A percentile compares a stretch with the other conserved stretches of the same genome.
Evolutionary conservation across 2,113 vertebrate species (phyloP).

Genomic region (Monopterus albus): DNA sequence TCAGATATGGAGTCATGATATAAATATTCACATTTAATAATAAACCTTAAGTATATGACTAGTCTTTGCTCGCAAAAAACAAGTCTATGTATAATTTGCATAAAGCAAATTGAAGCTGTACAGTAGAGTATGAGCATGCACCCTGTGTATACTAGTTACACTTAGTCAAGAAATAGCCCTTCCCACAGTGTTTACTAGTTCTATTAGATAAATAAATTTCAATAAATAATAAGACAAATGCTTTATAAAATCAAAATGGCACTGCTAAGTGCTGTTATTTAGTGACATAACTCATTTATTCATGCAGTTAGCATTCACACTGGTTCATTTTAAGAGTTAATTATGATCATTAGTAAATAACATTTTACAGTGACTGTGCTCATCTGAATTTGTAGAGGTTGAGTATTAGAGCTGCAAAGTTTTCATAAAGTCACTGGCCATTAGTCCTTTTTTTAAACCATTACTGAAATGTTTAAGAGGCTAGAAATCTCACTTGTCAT

Average conservation of each 20-base stretch:
- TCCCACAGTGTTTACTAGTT: not conserved
- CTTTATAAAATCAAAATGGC: constrained; percentile 9
- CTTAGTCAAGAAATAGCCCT: not conserved
- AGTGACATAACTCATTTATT: constrained; percentile 12
- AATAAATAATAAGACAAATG: constrained; percentile 22
- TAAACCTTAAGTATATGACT: not conserved
- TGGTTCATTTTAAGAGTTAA: constrained; percentile 24
- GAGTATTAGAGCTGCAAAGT: not conserved
- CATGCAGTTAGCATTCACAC: constrained; percentile 5
- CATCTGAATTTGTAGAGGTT: constrained; percentile 24
- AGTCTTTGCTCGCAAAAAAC: not conserved
- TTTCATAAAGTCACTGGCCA: not conserved
- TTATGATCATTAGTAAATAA: constrained; percentile 28
- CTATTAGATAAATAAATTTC: constrained; percentile 18
- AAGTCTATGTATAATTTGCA: not conserved
- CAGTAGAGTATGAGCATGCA: not conserved
- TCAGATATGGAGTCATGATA: not conserved
- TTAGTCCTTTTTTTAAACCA: not conserved
- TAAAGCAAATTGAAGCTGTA: not conserved
- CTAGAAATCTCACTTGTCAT: not conserved
- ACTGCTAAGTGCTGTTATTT: constrained; percentile 7
- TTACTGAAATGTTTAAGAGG: not conserved
- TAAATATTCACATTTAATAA: not conserved
- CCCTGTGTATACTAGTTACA: not conserved
- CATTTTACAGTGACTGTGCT: constrained; percentile 13